phyloP scores from a whole-genome alignment of 2,888 invertebrate species.

The Parascotia fuliginaria region DNA sequence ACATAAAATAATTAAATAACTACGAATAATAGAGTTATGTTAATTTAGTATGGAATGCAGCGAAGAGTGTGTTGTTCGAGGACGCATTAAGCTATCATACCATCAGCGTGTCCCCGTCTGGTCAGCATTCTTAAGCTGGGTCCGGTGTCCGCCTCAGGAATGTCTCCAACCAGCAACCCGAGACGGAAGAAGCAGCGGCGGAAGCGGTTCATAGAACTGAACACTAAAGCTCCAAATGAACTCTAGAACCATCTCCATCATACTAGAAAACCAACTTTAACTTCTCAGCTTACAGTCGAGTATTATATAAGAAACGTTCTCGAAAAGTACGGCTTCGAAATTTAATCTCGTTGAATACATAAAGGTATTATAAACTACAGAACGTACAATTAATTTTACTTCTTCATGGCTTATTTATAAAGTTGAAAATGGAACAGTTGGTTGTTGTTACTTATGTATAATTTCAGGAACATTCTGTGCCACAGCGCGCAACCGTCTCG shows the following conservation, averaged over 20 bases:
- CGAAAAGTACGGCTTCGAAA: slow-evolving; percentile 49
- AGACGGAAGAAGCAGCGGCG: slow-evolving; percentile 83
- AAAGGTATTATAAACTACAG: slow-evolving; percentile 41
- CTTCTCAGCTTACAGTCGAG: slow-evolving; percentile 23
- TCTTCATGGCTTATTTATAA: slow-evolving; percentile 15
- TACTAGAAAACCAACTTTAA: slow-evolving; percentile 41
- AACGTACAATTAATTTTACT: slow-evolving; percentile 17
- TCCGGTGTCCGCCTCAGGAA: slow-evolving; percentile 77
- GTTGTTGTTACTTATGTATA: slow-evolving; percentile 31
- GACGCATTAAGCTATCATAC: slow-evolving; percentile 77
- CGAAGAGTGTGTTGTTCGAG: slow-evolving; percentile 53
- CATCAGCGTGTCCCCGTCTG: slow-evolving; percentile 69
- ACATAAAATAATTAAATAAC: not conserved
- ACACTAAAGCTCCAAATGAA: slow-evolving; percentile 44
- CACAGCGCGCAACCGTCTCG: slow-evolving; percentile 80
- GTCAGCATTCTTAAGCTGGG: slow-evolving; percentile 76
- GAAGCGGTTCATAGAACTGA: slow-evolving; percentile 82
- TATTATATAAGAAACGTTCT: slow-evolving; percentile 37
- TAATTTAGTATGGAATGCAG: slow-evolving; percentile 66
- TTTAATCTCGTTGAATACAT: slow-evolving; percentile 39
- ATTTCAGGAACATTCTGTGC: slow-evolving; percentile 64
- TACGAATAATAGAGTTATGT: slow-evolving; percentile 47
- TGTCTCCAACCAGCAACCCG: slow-evolving; percentile 80
- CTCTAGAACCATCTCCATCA: slow-evolving; percentile 27
- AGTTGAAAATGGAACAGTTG: slow-evolving; percentile 33